Conservation (phyloP, 2,797 vertebrate genomes). For the Linurgus olivaceus region DNA sequence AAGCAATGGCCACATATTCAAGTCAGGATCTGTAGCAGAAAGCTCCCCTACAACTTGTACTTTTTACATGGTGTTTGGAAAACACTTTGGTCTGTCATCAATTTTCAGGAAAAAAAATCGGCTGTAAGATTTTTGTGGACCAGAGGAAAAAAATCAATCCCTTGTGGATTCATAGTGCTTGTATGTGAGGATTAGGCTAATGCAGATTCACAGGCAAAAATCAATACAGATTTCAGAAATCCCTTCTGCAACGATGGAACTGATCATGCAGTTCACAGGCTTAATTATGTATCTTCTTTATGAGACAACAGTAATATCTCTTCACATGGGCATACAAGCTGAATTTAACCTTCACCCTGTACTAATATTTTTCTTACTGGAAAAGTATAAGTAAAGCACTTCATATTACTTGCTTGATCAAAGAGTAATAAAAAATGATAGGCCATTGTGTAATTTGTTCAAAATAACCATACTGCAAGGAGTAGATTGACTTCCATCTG, state of each 20-base stretch:
- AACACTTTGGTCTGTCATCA: not conserved
- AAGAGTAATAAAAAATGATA: slow-evolving; percentile 9
- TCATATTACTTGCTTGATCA: not conserved
- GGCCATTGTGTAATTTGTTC: not conserved
- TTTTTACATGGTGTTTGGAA: not conserved
- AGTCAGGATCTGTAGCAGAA: not conserved
- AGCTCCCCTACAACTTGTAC: not conserved
- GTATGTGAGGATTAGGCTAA: slow-evolving; percentile 42
- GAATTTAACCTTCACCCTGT: slow-evolving; percentile 31
- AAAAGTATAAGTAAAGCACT: not conserved
- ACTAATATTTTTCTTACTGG: not conserved
- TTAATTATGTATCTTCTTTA: slow-evolving; percentile 52
- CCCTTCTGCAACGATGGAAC: slow-evolving; percentile 12
- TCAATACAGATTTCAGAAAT: slow-evolving; percentile 38
- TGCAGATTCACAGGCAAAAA: slow-evolving; percentile 54
- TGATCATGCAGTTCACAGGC: slow-evolving; percentile 31
- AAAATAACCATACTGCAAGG: not conserved
- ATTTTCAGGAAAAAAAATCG: not conserved
- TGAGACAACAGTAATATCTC: slow-evolving; percentile 21
- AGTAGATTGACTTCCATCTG: not conserved
- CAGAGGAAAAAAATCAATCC: slow-evolving; percentile 35
- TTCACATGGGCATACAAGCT: not conserved
- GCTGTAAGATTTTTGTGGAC: slow-evolving; percentile 21
- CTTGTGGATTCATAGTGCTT: not conserved
- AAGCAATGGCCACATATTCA: not conserved